Evolutionary conservation across 2,113 vertebrate genomes (phyloP).

Genomic region (Nyctereutes procyonoides): DNA sequence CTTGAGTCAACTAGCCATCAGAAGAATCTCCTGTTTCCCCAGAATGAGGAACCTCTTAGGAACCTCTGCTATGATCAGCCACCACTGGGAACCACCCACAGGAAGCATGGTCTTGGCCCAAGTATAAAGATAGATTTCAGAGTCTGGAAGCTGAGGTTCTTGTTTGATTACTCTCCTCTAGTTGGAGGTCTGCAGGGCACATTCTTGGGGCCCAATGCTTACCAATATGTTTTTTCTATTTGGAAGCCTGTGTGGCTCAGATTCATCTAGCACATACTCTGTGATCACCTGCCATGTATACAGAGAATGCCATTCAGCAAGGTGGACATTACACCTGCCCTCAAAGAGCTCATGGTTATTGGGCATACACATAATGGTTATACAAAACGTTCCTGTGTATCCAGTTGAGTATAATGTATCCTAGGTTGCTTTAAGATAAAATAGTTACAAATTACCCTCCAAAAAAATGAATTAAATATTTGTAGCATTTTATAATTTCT

Average conservation of each 20-base stretch:
- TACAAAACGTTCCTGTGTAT: background rate
- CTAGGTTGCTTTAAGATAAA: background rate
- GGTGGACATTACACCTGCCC: background rate
- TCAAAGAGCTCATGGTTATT: background rate
- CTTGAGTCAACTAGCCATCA: background rate
- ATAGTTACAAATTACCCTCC: background rate
- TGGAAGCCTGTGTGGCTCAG: background rate
- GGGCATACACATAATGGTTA: background rate
- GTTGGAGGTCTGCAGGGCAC: background rate
- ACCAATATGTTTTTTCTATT: background rate
- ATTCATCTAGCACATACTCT: background rate
- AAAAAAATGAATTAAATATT: background rate
- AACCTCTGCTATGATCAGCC: background rate
- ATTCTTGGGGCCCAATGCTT: background rate
- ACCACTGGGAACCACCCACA: accelerated
- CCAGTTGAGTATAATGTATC: background rate
- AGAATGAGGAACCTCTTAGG: background rate
- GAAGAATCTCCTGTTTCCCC: background rate
- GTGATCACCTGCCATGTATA: background rate
- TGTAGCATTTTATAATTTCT: background rate
- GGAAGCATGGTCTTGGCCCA: too few relatives aligned
- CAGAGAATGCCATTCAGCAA: background rate
- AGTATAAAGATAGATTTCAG: background rate
- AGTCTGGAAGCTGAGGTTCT: background rate
- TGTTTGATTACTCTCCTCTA: background rate